These are phyloP conservation scores for Chamaedrilus cognettii DNA, from an alignment of 2,888 invertebrate genomes.

Conservation along the genomic window DNA sequence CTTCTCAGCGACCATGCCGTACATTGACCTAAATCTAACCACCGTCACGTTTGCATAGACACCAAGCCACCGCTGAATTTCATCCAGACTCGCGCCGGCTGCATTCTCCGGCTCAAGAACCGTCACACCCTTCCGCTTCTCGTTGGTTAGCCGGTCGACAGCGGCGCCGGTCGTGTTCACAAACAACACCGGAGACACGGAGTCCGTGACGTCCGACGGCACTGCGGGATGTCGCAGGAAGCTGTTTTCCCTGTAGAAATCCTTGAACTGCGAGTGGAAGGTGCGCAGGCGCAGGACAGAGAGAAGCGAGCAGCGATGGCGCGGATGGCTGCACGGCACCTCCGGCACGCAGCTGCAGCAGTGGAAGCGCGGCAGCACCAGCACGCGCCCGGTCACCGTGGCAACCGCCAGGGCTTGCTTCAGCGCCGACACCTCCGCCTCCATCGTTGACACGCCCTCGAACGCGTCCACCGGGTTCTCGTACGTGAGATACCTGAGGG, in stretches of 20 bases:
- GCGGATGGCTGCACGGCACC: conserved; percentile 24
- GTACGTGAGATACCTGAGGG: conserved; percentile 31
- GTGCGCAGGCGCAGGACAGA: conserved; percentile 21
- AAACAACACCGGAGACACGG: conserved; percentile 16
- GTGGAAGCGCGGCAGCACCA: conserved; percentile 36
- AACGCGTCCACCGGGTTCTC: conserved; percentile 28
- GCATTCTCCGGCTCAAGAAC: conserved; percentile 9
- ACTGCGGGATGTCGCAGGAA: conserved; percentile 30
- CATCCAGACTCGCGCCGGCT: conserved; percentile 18
- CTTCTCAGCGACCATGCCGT: conserved; percentile 15
- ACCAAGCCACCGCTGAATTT: conserved; percentile 26
- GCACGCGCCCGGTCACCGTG: conserved; percentile 20
- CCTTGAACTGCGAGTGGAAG: conserved; percentile 27
- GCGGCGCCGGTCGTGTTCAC: conserved; percentile 17
- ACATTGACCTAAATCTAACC: conserved; percentile 30
- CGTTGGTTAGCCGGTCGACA: not conserved
- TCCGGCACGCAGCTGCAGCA: conserved; percentile 31
- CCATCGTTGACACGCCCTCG: not conserved
- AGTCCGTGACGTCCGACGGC: conserved; percentile 10
- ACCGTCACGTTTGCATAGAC: conserved; percentile 15
- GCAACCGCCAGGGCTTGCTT: conserved; percentile 31
- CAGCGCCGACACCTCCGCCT: conserved; percentile 25
- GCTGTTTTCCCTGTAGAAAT: conserved; percentile 28
- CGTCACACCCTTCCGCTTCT: not conserved
- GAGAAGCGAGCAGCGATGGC: conserved; percentile 28